Evolutionary conservation across 2,888 invertebrate genomes (phyloP).

Genomic region (Penaeus monodon): DNA sequence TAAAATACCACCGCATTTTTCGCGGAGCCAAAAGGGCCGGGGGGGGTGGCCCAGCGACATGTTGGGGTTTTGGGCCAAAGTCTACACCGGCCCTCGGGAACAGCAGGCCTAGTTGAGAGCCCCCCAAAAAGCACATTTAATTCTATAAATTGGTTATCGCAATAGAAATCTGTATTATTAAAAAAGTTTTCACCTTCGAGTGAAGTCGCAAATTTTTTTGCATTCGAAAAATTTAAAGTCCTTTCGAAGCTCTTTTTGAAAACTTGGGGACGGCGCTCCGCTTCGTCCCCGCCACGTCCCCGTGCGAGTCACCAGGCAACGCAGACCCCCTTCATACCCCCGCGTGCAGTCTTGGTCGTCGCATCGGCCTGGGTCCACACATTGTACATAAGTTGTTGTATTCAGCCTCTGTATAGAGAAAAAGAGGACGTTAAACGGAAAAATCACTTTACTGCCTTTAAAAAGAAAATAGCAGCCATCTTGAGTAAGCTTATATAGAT

Average conservation of each 20-base stretch:
- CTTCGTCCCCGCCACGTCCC: slow-evolving; percentile 89
- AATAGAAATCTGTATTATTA: background rate
- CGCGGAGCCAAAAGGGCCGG: slow-evolving; percentile 83
- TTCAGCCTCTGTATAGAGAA: slow-evolving; percentile 75
- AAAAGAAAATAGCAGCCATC: too few relatives aligned
- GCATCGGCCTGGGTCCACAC: slow-evolving; percentile 82
- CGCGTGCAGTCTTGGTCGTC: slow-evolving; percentile 86
- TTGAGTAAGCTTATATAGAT: background rate
- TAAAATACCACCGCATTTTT: slow-evolving; percentile 29
- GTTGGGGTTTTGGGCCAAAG: slow-evolving; percentile 76
- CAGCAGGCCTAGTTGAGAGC: slow-evolving; percentile 78
- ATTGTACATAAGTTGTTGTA: slow-evolving; percentile 84
- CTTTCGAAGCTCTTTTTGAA: slow-evolving; percentile 70
- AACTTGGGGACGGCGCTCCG: slow-evolving; percentile 83
- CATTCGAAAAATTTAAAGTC: background rate
- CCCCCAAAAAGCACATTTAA: slow-evolving; percentile 9
- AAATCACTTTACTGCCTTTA: background rate
- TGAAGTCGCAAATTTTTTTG: background rate
- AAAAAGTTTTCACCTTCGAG: too few relatives aligned
- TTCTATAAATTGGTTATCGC: background rate
- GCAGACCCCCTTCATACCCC: slow-evolving; percentile 89
- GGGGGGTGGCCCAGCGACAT: slow-evolving; percentile 88
- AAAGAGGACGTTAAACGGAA: background rate
- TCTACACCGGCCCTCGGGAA: slow-evolving; percentile 82
- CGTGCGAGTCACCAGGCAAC: slow-evolving; percentile 85